Conservation (phyloP, 2,797 vertebrate species). For the Carcharodon carcharias region DNA sequence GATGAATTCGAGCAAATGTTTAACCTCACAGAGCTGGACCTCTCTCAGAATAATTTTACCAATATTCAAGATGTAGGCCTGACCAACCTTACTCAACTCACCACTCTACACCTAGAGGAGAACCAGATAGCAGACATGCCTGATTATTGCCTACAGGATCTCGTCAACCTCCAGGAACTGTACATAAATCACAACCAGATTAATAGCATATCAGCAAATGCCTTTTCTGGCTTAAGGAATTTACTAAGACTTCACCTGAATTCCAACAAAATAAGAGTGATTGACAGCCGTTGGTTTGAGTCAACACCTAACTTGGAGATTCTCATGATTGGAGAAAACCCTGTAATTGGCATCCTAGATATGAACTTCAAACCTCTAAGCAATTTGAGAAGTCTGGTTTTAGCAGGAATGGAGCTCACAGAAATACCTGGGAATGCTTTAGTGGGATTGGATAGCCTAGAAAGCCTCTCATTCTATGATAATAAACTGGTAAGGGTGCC, state of each 20-base stretch:
- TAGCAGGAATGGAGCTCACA: slow-evolving; percentile 92
- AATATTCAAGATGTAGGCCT: slow-evolving; percentile 81
- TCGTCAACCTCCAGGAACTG: slow-evolving; percentile 86
- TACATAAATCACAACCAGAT: slow-evolving; percentile 98
- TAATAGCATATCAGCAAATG: slow-evolving; percentile 77
- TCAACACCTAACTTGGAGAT: slow-evolving; percentile 91
- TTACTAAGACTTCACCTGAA: slow-evolving; percentile 90
- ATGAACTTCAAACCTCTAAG: slow-evolving; percentile 88
- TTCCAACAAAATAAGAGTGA: slow-evolving; percentile 82
- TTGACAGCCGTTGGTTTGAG: slow-evolving; percentile 90
- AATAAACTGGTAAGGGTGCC: slow-evolving; percentile 82
- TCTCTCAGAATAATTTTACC: slow-evolving; percentile 95
- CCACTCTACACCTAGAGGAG: slow-evolving; percentile 90
- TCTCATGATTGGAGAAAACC: slow-evolving; percentile 97
- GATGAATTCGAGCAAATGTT: slow-evolving; percentile 86
- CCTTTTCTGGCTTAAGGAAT: slow-evolving; percentile 80
- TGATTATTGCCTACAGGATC: slow-evolving; percentile 83
- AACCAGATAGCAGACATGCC: slow-evolving; percentile 90
- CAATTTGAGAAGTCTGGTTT: slow-evolving; percentile 82
- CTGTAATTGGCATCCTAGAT: slow-evolving; percentile 82
- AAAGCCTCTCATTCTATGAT: slow-evolving; percentile 92
- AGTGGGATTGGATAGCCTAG: slow-evolving; percentile 87
- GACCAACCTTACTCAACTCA: slow-evolving; percentile 84
- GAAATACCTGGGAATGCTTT: slow-evolving; percentile 86
- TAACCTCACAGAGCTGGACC: slow-evolving; percentile 88